Percentiles rank a stretch among this genome's conserved stretches.
phyloP scores from a whole-genome alignment of 2,113 vertebrate species.

The Haliaeetus leucogaster region DNA sequence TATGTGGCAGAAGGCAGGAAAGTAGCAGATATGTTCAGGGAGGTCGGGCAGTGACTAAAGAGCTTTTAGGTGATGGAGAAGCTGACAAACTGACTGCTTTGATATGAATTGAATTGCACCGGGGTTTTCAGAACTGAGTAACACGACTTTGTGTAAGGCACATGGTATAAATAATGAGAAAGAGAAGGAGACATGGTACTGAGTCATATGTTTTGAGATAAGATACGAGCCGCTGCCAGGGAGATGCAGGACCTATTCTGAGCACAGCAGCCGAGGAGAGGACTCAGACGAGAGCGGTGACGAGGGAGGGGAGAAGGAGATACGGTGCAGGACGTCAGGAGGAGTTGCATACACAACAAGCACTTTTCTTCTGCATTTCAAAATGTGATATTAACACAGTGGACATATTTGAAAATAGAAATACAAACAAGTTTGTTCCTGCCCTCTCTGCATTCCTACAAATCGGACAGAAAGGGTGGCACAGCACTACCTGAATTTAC shows the following conservation, averaged over 20 bases:
- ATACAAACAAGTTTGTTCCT: neutral
- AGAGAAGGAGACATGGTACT: neutral
- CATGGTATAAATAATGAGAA: slow-evolving; percentile 36
- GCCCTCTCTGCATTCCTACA: neutral
- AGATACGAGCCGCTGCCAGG: neutral
- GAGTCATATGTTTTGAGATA: slow-evolving; percentile 30
- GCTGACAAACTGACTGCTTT: slow-evolving; percentile 39
- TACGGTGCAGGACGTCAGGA: neutral
- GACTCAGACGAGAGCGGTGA: neutral
- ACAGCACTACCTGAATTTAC: neutral
- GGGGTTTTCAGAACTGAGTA: slow-evolving; percentile 7
- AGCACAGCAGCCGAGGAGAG: neutral
- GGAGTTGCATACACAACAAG: neutral
- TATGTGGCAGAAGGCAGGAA: slow-evolving; percentile 6
- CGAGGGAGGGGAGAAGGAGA: neutral
- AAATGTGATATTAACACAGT: neutral
- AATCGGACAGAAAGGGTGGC: neutral
- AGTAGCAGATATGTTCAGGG: neutral
- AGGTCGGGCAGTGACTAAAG: neutral
- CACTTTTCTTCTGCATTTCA: neutral
- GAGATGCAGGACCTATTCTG: neutral
- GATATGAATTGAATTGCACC: neutral
- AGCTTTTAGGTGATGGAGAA: slow-evolving; percentile 5
- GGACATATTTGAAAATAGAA: neutral
- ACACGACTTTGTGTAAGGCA: neutral